These are phyloP conservation scores for Entomobrya multifasciata DNA, from an alignment of 2,888 invertebrate species.

Conservation along the genomic window DNA sequence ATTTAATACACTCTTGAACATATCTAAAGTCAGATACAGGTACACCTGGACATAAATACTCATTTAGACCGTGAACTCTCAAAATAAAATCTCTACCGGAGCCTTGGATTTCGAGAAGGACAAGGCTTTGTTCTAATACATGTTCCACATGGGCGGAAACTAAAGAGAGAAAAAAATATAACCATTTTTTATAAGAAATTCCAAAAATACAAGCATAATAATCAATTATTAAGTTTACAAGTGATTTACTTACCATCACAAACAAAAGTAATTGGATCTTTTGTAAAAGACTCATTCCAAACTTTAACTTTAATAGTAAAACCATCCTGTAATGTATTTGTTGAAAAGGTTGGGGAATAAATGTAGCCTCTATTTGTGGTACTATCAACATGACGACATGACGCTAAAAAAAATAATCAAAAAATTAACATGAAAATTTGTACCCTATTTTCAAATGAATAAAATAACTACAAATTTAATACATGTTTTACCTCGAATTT, in stretches of 20 bases:
- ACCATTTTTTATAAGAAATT: neutral
- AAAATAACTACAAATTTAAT: neutral
- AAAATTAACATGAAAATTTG: slow-evolving; percentile 23
- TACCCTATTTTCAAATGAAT: neutral
- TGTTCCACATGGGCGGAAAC: slow-evolving; percentile 93
- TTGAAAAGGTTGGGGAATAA: slow-evolving; percentile 91
- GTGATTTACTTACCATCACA: slow-evolving; percentile 96
- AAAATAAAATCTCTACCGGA: slow-evolving; percentile 87
- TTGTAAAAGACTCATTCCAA: slow-evolving; percentile 84
- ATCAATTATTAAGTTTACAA: too few relatives aligned
- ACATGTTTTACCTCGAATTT: slow-evolving; percentile 86
- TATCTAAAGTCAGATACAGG: slow-evolving; percentile 94
- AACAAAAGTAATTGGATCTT: slow-evolving; percentile 91
- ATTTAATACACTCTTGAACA: slow-evolving; percentile 94
- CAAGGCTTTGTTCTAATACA: slow-evolving; percentile 91
- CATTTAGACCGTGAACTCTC: slow-evolving; percentile 92
- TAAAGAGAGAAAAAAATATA: slow-evolving; percentile 81
- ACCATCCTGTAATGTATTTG: slow-evolving; percentile 87
- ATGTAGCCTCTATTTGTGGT: slow-evolving; percentile 93
- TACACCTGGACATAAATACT: slow-evolving; percentile 92
- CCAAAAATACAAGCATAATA: too few relatives aligned
- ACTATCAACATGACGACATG: slow-evolving; percentile 88
- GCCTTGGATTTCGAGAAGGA: slow-evolving; percentile 89
- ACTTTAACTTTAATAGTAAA: slow-evolving; percentile 95
- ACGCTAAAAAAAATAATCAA: slow-evolving; percentile 83